Base-by-base conservation (phyloP, 2,113 vertebrate species). In the Carassius gibelio region DNA sequence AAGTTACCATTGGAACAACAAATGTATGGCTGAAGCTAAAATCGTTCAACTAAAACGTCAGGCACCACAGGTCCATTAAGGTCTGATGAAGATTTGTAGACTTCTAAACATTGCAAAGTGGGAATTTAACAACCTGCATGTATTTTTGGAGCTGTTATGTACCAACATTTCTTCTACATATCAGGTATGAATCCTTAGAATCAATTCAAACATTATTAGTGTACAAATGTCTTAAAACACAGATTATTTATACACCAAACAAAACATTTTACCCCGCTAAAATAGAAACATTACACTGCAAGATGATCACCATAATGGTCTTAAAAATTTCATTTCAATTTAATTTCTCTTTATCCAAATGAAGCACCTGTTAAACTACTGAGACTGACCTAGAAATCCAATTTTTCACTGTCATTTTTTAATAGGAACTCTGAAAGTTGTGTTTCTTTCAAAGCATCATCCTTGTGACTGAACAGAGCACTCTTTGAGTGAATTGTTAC, bases 401-500 rank as follows among this genome's bases (percentile, higher is more conserved):
- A n/a, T 62, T 23, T 23, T 64, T 4, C 10, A 42, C 21, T 64
- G 21, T 21, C n/a, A n/a, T 64, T 64, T 64, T 0, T 64, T 26
- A 62, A n/a, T 23, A 3, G 8, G 9, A 62, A 57, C 17, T 57
- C 55, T 19, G 6, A 1, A 62, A 23, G 59, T 23, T 11, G 30
- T 68, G 14, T 34, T 34, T 15, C 26, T 68, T 5, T 6, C 9
- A 15, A 38, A 50, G 9, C 17, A 45, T 23, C 21, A 38, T 68
- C 15, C 8, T 5, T 75, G 15, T 34, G 15, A 69, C 14, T 61
- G 13, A n/a, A 26, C 17, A 15, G 2, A 23, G 55, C 52, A 42
- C 38, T 8, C 38, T 42, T 7, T 42, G 42, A 45, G 8, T 45
- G 36, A n/a, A 3, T 14, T 4, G 6, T 75, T 84, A 93, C 92